Evolutionary conservation across 2,888 invertebrate species (phyloP).

Genomic region (Macroteleia sp.): DNA sequence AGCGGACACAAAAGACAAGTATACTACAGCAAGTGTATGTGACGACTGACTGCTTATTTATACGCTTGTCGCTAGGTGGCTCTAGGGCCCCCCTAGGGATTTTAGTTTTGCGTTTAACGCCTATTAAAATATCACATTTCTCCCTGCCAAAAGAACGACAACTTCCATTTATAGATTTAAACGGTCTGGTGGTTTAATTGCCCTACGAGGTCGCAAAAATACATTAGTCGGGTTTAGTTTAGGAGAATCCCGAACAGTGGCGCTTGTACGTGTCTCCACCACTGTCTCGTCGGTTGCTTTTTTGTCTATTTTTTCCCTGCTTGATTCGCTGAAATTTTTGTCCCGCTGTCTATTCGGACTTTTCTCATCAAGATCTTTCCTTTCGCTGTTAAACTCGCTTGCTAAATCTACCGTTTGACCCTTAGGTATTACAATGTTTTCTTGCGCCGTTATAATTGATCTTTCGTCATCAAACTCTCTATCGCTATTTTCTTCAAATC

Average conservation of each 20-base stretch:
- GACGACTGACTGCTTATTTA: neutral
- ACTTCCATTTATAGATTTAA: neutral
- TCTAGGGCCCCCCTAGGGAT: neutral
- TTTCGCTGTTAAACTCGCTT: too few species aligned
- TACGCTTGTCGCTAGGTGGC: too few species aligned
- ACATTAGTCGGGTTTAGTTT: neutral
- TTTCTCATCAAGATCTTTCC: too few species aligned
- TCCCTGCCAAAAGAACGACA: neutral
- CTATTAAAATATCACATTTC: neutral
- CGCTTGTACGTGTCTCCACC: too few species aligned
- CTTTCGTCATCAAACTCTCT: neutral
- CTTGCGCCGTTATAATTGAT: too few species aligned
- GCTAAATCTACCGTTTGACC: neutral
- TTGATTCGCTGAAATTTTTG: too few species aligned
- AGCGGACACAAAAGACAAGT: neutral
- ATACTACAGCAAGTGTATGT: neutral
- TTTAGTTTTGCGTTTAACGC: neutral
- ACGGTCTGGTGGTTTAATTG: neutral
- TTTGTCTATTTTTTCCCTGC: too few species aligned
- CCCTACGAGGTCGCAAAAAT: neutral
- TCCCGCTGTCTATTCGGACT: too few species aligned
- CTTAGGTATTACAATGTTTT: neutral
- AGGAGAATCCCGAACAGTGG: too few species aligned
- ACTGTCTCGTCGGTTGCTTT: too few species aligned
- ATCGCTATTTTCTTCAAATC: neutral